phyloP scores from a whole-genome alignment of 2,797 vertebrate genomes.

The Pseudochromis fuscus region DNA sequence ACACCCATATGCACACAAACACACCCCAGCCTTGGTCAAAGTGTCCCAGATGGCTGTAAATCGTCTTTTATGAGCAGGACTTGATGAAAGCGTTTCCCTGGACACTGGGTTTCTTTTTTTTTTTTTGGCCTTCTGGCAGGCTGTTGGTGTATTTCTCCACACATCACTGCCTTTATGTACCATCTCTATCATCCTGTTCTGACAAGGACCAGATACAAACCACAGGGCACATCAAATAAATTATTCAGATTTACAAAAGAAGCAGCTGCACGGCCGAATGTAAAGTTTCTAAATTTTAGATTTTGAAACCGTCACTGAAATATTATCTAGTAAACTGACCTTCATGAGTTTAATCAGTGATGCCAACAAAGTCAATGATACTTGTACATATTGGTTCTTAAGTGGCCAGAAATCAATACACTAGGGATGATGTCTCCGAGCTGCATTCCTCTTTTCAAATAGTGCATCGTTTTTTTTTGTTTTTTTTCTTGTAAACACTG shows the following conservation, averaged over 20 bases:
- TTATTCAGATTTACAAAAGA: constrained; percentile 42
- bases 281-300: constrained; percentile 5
- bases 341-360: too few species aligned
- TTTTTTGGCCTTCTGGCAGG: constrained; percentile 78
- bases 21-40: constrained; percentile 75
- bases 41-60: constrained; percentile 72
- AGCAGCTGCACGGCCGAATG: constrained; percentile 35
- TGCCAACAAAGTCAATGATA: too few species aligned
- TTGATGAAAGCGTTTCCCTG: constrained; percentile 85
- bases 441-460: too few species aligned
- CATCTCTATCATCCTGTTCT: constrained; percentile 71
- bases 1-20: constrained; percentile 54
- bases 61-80: constrained; percentile 82
- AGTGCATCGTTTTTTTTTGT: too few species aligned
- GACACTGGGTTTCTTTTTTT: constrained; percentile 63
- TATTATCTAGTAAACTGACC: too few species aligned
- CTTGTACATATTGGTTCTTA: too few species aligned
- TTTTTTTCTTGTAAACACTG: too few species aligned
- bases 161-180: constrained; percentile 77
- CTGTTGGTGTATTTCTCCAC: constrained; percentile 83
- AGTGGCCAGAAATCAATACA: too few species aligned
- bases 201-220: constrained; percentile 69
- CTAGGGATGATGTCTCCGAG: too few species aligned
- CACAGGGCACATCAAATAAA: constrained; percentile 20
- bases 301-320: not conserved